Evolutionary conservation across 1,140 invertebrate genomes (phyloP), one percentile per base, ranked within the genome.

Genomic region (Megalonaias nervosa): DNA sequence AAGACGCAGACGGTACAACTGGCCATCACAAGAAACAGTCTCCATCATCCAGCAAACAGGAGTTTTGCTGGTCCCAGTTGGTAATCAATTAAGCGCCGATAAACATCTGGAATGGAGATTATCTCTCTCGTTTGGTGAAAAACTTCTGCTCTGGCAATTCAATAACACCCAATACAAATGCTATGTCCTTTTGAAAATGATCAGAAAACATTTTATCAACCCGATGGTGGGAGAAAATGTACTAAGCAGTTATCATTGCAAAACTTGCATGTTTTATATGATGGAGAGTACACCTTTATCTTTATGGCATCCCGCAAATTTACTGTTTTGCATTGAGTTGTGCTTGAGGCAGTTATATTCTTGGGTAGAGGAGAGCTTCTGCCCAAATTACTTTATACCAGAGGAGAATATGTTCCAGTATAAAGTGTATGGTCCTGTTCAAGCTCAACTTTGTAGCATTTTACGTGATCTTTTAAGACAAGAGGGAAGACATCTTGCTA

Each of bases 181-280:
- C 38, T 76, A 70, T 56, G 23, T 76, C 13, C 48, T 70, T 26
- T 57, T 76, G n/a, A 76, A 76, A 65, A 60, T 76, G 67, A 61
- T 70, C 13, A 74, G 60, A 23, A 66, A 67, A 48, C 17, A 21
- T 59, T 19, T 26, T 55, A 38, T 74, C 17, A 58, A 68, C 31
- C 72, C 72, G 59, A 23, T 67, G 14, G 26, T 74, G 5, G 72
- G 65, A 3, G 23, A 66, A 66, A 31, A 66, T 26, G 17, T 17
- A 3, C n/a, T 74, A 13, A 48, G 55, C 1, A 58, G 55, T 11
- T 74, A 67, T 26, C 72, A 74, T 26, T 74, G 38, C 19, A 74
- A 74, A 60, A 74, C 72, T 19, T 38, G 23, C 1, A 59, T 74
- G 31, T 67, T 74, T 58, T 67, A 59, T n/a, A 56, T 58, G 17